Base-by-base conservation (phyloP, 2,797 vertebrate species). In the Cottoperca gobio region DNA sequence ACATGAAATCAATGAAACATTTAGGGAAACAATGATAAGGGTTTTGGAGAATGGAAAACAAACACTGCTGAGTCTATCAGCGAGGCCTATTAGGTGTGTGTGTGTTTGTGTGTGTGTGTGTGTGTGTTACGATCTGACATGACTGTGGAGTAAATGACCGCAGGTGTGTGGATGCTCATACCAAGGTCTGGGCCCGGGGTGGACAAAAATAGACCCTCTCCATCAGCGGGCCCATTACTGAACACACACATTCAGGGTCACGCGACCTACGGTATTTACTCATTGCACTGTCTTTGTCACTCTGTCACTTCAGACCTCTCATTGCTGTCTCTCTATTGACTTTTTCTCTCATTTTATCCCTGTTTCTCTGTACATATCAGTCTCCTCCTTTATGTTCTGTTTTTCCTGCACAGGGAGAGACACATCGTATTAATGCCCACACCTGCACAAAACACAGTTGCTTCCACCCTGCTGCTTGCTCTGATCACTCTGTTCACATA, bases 171-270 rank as follows among this genome's bases (percentile, higher is more conserved):
- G 50, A 74, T 14, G 49, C 81, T 82, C 86, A 86, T 77, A 76
- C 59, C 21, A 57, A 37, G 67, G 74, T 75, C 45, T 65, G 66
- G 46, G 49, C 62, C 49, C 50, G 46, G 50, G 54, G 9, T 73
- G 21, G 57, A 76, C 75, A 76, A 79, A 83, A 87, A 92, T 84
- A 83, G 78, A 70, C 24, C 49, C 49, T 82, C 68, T 90, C 76
- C 68, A 88, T 89, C 84, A 89, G 55, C 39, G 52, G 64, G 50
- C 37, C 84, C 58, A 86, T 84, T 82, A 78, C 57, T 62, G 67
- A 86, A 68, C 53, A 74, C 76, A 78, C 73, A 81, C 69, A 75
- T 61, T 75, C 58, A 79, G 58, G 65, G 65, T 58, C 71, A 75
- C 55, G 43, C 11, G 8, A 73, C 62, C 73, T 62, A 5, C 67